A percentile compares a stretch with the other conserved stretches of the same genome.
Conservation (phyloP, 1,140 invertebrate species). For the Papilio helenus region DNA sequence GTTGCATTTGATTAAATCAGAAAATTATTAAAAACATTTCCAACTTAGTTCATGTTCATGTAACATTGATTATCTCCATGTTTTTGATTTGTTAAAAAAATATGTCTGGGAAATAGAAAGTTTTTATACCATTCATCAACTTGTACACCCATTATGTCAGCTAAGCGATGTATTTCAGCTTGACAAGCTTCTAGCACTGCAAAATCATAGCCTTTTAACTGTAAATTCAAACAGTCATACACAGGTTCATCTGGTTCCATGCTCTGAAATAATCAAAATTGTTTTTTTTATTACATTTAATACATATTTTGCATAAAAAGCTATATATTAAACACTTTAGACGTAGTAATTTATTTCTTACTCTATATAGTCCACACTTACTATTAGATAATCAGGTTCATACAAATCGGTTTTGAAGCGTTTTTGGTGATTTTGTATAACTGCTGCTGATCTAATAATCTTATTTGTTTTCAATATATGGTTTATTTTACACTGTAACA, state of each 20-base stretch:
- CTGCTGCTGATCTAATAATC: conserved; percentile 19
- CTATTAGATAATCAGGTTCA: conserved; percentile 75
- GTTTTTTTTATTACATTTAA: background rate
- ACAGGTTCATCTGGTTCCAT: conserved; percentile 87
- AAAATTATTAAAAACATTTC: too few species aligned
- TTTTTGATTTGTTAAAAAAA: too few species aligned
- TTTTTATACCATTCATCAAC: conserved; percentile 87
- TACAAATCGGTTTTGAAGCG: conserved; percentile 69
- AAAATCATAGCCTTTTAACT: conserved; percentile 92
- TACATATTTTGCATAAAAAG: background rate
- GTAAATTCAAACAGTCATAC: conserved; percentile 90
- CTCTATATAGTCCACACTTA: conserved; percentile 50
- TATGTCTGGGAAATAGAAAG: background rate
- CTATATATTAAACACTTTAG: background rate
- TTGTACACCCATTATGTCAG: conserved; percentile 89
- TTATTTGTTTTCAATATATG: conserved; percentile 44
- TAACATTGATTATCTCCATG: too few species aligned
- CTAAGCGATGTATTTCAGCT: conserved; percentile 88
- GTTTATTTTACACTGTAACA: conserved; percentile 51
- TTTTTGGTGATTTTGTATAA: conserved; percentile 47
- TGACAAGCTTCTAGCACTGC: conserved; percentile 91
- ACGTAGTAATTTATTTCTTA: background rate
- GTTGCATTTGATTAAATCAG: too few species aligned
- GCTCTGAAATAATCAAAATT: conserved; percentile 76
- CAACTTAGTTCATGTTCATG: too few species aligned